phyloP scores from a whole-genome alignment of 2,888 invertebrate species.

The Sicus ferrugineus region DNA sequence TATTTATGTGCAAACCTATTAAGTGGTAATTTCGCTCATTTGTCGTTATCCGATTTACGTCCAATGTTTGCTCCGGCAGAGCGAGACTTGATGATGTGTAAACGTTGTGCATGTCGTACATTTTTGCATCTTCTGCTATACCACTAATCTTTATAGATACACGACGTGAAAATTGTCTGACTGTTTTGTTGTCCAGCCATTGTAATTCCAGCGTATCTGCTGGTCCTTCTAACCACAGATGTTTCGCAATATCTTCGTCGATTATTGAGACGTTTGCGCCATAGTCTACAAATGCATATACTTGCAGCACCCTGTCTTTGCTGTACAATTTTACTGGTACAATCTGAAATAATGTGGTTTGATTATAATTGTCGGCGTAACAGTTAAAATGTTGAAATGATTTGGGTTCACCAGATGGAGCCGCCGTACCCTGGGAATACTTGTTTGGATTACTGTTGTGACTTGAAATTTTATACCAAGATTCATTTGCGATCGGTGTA shows the following conservation, averaged over 20 bases:
- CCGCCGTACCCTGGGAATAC: neutral
- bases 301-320: neutral
- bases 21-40: neutral
- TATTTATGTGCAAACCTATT: neutral
- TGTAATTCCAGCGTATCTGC: slow-evolving; percentile 2
- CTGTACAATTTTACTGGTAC: slow-evolving; percentile 7
- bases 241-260: neutral
- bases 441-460: too few species aligned
- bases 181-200: slow-evolving; percentile 4
- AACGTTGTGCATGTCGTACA: slow-evolving; percentile 19
- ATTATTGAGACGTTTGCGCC: slow-evolving; percentile 27
- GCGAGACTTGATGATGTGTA: slow-evolving; percentile 14
- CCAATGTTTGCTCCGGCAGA: slow-evolving; percentile 23
- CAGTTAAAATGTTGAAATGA: too few species aligned
- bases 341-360: slow-evolving; percentile 5
- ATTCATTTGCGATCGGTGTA: slow-evolving; percentile 16
- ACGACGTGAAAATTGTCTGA: neutral
- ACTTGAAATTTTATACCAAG: too few species aligned
- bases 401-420: neutral
- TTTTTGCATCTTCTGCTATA: neutral
- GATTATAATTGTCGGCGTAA: neutral
- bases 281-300: slow-evolving; percentile 28
- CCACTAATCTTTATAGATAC: slow-evolving; percentile 7
- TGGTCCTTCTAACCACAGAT: slow-evolving; percentile 10
- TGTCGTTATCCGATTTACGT: neutral